Conservation (phyloP, 2,113 vertebrate species). For the Dascyllus trimaculatus region DNA sequence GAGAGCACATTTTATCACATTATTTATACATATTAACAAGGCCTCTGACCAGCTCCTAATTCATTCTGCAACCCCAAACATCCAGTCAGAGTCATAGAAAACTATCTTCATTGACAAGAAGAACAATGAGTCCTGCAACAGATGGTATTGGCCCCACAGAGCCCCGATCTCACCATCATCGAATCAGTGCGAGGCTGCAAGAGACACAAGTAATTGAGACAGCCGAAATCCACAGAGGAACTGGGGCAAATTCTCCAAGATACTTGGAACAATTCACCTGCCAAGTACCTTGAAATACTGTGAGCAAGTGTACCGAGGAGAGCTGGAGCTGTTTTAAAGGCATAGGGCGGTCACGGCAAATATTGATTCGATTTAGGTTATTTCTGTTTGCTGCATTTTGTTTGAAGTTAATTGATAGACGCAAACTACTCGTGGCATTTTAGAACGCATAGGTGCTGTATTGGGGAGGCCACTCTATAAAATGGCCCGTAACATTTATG, state of each 20-base stretch:
- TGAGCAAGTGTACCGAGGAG: too few relatives aligned
- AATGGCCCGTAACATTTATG: too few relatives aligned
- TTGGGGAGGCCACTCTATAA: too few relatives aligned
- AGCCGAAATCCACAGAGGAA: not conserved
- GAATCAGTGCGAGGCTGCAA: not conserved
- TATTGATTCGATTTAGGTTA: too few relatives aligned
- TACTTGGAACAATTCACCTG: not conserved
- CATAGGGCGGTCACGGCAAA: too few relatives aligned
- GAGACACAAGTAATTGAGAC: constrained; percentile 3
- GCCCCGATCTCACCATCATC: not conserved
- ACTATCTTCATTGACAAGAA: not conserved
- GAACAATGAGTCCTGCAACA: not conserved
- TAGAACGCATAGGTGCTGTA: too few relatives aligned
- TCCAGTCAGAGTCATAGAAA: not conserved
- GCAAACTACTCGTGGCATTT: too few relatives aligned
- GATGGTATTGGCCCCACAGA: not conserved
- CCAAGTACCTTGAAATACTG: not conserved
- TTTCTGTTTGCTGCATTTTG: too few relatives aligned
- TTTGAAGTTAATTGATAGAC: too few relatives aligned
- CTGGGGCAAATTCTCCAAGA: not conserved
- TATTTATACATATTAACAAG: not conserved
- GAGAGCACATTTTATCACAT: not conserved
- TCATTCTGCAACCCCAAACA: not conserved
- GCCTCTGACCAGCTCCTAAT: not conserved
- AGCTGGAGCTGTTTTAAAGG: too few relatives aligned